Conservation (phyloP, 2,113 vertebrate genomes). For the Cariama cristata region DNA sequence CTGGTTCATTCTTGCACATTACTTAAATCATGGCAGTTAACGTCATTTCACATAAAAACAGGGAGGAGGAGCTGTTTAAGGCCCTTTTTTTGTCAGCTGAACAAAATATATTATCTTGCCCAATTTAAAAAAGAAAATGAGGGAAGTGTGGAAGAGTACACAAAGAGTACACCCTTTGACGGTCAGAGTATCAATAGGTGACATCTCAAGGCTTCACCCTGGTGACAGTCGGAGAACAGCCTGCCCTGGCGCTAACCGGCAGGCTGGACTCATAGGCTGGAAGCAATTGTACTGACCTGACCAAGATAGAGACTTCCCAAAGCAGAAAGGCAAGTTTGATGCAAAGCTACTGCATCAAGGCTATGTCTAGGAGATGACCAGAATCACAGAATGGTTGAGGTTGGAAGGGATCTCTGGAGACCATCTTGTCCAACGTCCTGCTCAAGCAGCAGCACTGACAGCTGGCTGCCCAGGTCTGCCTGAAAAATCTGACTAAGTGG, state of each 20-base stretch:
- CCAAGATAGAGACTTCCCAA: not conserved
- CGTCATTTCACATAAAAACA: not conserved
- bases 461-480: not conserved
- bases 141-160: not conserved
- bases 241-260: accelerated
- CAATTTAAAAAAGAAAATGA: not conserved
- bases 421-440: not conserved
- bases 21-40: not conserved
- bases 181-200: not conserved
- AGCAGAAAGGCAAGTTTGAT: not conserved
- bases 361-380: not conserved
- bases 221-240: not conserved
- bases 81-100: not conserved
- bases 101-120: not conserved
- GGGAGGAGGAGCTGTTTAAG: not conserved
- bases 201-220: not conserved
- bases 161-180: not conserved
- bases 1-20: not conserved
- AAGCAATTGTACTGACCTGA: accelerated
- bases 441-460: accelerated
- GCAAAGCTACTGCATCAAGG: not conserved
- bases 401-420: not conserved
- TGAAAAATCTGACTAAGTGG: not conserved
- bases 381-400: not conserved
- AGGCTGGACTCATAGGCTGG: not conserved